Base-by-base conservation (phyloP, 64 coral and sea anemone species). In the Platygyra sinensis region DNA sequence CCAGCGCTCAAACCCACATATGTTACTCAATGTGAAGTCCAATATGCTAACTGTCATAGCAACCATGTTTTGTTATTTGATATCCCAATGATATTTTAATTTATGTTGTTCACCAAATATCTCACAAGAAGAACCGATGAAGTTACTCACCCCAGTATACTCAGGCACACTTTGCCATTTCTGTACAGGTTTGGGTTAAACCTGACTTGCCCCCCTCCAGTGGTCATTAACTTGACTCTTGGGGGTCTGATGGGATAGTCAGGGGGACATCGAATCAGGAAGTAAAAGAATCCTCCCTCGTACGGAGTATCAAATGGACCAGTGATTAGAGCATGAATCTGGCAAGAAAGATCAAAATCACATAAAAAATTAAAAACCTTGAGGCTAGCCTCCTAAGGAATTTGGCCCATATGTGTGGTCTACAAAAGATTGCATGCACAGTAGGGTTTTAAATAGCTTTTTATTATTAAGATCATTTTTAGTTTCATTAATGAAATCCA, bases 121-220 rank as follows among this genome's bases (percentile, higher is more conserved):
- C 18, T 30, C 39, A 39, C 22, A 27, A 73, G 5, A 22, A 4
- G 1, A 85, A 28, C 19, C 20, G 52, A 7, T 20, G 27, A 39
- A n/a, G 55, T 33, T 11, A 76, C 91, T 59, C 87, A 99, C 97
- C 97, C 97, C 55, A 99, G 77, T 14, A 96, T 99, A 81, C 97
- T 99, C 28, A 99, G 85, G 75, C 97, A 99, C 12, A 99, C 97
- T 95, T 99, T 95, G 31, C 97, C 97, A 91, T 99, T 99, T 93
- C 94, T 95, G 88, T 99, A 99, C 62, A 99, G 88, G 79, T 99
- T 99, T n/a, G 97, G 97, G 49, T 99, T 99, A 88, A 99, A 99
- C 60, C 97, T 87, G 51, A 99, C 97, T 55, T 95, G 90, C 17
- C 97, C 97, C 36, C 94, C 91, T 9, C 97, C 97, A 60, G 97